Evolutionary conservation across 2,113 vertebrate species (phyloP).

Genomic region (Silurus glanis): DNA sequence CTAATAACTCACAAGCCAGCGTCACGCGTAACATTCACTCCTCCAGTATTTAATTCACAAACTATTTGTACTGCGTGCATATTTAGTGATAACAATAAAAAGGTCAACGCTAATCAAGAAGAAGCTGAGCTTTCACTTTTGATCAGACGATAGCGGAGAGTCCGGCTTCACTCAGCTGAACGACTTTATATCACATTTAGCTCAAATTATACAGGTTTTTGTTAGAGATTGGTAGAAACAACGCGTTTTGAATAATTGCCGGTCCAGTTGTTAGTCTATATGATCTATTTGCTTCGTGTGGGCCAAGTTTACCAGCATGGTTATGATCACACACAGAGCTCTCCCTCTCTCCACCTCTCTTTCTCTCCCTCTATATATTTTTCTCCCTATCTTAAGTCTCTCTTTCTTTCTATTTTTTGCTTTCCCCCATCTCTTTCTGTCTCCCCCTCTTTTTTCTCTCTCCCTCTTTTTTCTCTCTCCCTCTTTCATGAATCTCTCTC

Average conservation of each 20-base stretch:
- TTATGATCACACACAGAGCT: background rate
- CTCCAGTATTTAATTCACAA: background rate
- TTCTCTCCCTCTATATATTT: too few species aligned
- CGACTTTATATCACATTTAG: background rate
- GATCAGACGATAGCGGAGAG: background rate
- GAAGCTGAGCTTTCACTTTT: background rate
- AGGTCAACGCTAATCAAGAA: slow-evolving; percentile 30
- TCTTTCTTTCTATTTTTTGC: too few species aligned
- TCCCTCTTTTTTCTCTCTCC: too few species aligned
- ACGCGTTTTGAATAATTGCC: background rate
- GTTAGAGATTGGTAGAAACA: background rate
- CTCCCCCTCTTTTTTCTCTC: background rate
- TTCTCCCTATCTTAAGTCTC: background rate
- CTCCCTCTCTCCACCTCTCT: background rate
- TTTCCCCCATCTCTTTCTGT: too few species aligned
- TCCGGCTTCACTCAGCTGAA: background rate
- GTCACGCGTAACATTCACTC: background rate
- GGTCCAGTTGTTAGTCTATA: background rate
- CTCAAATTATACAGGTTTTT: background rate
- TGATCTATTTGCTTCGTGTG: background rate
- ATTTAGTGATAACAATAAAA: background rate
- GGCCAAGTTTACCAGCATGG: background rate
- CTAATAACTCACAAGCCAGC: too few species aligned
- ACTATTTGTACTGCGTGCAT: background rate
- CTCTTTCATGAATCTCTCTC: too few species aligned